A percentile compares a stretch with the other conserved stretches of the same genome.
Evolutionary conservation across 2,797 vertebrate species (phyloP).

Genomic region (Heteromormyrus szaboi): DNA sequence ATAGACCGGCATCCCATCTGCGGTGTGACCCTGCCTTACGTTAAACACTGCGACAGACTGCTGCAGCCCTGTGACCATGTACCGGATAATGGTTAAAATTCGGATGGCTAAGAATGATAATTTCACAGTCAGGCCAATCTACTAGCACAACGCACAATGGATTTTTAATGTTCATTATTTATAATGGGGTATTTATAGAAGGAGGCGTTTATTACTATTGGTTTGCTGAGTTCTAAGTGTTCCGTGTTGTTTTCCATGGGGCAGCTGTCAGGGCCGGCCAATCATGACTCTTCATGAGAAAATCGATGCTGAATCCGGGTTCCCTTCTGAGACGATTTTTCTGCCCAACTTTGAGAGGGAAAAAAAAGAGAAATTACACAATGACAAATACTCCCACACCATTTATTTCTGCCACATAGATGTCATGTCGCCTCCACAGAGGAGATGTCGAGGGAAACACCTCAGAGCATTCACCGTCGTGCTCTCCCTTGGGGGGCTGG

Average conservation of each 20-base stretch:
- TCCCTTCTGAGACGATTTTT: slow-evolving; percentile 6
- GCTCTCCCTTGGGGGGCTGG: neutral
- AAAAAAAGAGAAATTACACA: neutral
- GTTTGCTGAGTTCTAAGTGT: neutral
- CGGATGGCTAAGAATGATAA: neutral
- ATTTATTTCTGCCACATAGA: neutral
- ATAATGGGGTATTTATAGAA: neutral
- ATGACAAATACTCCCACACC: slow-evolving; percentile 11
- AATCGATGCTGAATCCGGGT: slow-evolving; percentile 9
- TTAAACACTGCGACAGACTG: neutral
- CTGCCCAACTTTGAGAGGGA: neutral
- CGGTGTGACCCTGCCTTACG: neutral
- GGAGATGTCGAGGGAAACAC: neutral
- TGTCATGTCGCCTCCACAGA: neutral
- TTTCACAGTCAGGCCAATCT: neutral
- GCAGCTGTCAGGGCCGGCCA: neutral
- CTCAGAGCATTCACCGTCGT: neutral
- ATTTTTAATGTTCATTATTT: slow-evolving; percentile 6
- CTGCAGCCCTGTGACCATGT: neutral
- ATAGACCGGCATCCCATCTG: neutral
- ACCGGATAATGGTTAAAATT: neutral
- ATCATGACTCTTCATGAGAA: slow-evolving; percentile 23
- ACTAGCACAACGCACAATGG: neutral
- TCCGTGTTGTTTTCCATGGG: neutral
- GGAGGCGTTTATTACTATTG: neutral